Evolutionary conservation across 1,140 invertebrate genomes (phyloP).

Genomic region (Dinoponera quadriceps): DNA sequence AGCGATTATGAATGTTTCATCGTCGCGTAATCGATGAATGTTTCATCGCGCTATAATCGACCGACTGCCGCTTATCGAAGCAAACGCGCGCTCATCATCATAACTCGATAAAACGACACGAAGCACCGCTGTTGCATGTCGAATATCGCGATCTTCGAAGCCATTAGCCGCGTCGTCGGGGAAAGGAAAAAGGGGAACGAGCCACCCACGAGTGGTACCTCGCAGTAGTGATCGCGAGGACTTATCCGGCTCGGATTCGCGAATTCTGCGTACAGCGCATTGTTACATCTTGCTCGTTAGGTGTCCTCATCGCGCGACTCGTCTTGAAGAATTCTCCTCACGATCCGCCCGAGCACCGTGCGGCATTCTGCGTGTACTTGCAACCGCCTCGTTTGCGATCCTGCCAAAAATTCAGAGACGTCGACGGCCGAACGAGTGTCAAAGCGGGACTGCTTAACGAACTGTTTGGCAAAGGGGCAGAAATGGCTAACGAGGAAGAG

Average conservation of each 20-base stretch:
- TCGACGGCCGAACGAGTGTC: constrained; percentile 71
- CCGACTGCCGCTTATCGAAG: constrained; percentile 35
- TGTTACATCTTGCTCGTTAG: neutral
- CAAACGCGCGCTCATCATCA: neutral
- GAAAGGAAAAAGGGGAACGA: neutral
- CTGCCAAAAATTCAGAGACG: constrained; percentile 57
- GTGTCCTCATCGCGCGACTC: neutral
- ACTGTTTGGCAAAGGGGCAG: constrained; percentile 75
- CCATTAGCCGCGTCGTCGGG: neutral
- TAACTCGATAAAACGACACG: constrained; percentile 17
- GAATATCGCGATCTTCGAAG: neutral
- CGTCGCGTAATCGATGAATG: too few relatives aligned
- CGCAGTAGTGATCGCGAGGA: neutral
- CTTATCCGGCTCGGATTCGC: too few relatives aligned
- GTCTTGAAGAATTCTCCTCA: constrained; percentile 28
- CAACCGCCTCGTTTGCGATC: constrained; percentile 21
- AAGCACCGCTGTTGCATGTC: neutral
- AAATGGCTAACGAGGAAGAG: constrained; percentile 67
- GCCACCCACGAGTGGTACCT: too few relatives aligned
- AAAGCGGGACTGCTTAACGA: constrained; percentile 81
- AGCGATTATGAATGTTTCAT: constrained; percentile 36
- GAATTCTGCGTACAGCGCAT: neutral
- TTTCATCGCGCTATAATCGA: constrained; percentile 40
- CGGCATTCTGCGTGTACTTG: neutral
- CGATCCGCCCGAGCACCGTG: neutral